Evolutionary conservation across 2,888 invertebrate genomes (phyloP), one percentile per base, ranked within the genome.

Genomic region (Cheilosia pagana): DNA sequence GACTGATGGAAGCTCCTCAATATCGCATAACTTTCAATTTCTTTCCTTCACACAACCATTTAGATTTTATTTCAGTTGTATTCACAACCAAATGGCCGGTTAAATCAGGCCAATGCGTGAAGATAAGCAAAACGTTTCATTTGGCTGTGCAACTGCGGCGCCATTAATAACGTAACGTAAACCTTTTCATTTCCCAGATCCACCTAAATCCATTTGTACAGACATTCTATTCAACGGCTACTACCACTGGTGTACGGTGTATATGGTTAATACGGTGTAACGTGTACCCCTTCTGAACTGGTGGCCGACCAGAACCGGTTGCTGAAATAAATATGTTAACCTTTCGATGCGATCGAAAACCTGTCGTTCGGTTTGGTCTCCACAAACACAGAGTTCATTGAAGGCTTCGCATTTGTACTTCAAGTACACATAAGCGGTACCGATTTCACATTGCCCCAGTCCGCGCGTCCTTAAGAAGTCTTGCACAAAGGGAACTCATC

Each of bases 261-360:
- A n/a, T n/a, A n/a, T n/a, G n/a, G n/a, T n/a, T n/a, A n/a, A n/a
- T n/a, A 28, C 28, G 28, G 28, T 28, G 28, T 28, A 28, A 1
- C 8, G 8, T 28, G 28, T 28, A 28, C 28, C 28, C 28, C 28
- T 28, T 7, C 28, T 28, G 12, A 67, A 67, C 62, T 53, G n/a
- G 43, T 62, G 68, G 79, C 67, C 52, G 50, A 57, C 81, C 75
- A 43, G 28, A 82, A 82, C 82, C 82, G 82, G 82, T 82, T 77
- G 52, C n/a, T 67, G 41, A 71, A 77, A 77, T 77, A 82, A 71
- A 71, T 52, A 60, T 68, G 52, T 68, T 76, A 76, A 76, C 76
- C 76, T 76, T 76, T 76, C 52, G 68, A 23, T 50, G 60, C 60
- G 68, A 39, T 68, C 39, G 74, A 77, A 77, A 78, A 83, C 83